phyloP scores from a whole-genome alignment of 2,888 invertebrate species.

The Nomada goodeniana region DNA sequence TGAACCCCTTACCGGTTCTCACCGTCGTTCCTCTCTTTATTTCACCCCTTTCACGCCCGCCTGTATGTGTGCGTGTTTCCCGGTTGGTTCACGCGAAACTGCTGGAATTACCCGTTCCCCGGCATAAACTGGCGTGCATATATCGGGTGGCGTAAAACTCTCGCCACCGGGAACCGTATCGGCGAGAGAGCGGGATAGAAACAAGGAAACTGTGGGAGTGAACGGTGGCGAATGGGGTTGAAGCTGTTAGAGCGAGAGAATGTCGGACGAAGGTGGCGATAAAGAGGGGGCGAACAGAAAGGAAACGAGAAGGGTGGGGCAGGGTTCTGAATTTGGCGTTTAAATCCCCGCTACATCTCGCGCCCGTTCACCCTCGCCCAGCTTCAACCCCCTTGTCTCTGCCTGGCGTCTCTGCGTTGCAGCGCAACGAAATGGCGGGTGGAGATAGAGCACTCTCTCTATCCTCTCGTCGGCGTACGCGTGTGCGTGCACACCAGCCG shows the following conservation, averaged over 20 bases:
- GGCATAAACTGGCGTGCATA: slow-evolving; percentile 75
- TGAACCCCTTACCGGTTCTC: neutral
- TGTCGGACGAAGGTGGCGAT: slow-evolving; percentile 33
- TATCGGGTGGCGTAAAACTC: slow-evolving; percentile 80
- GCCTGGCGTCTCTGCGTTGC: slow-evolving; percentile 23
- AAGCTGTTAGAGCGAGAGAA: neutral
- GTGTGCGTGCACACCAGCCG: slow-evolving; percentile 14
- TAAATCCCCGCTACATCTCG: slow-evolving; percentile 66
- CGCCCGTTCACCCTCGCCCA: slow-evolving; percentile 1
- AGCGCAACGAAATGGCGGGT: slow-evolving; percentile 69
- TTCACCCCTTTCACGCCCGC: neutral
- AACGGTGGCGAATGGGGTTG: slow-evolving; percentile 8
- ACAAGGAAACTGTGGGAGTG: slow-evolving; percentile 23
- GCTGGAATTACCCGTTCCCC: slow-evolving; percentile 74
- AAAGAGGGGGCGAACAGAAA: slow-evolving; percentile 26
- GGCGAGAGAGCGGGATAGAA: slow-evolving; percentile 8
- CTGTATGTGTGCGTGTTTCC: slow-evolving; percentile 13
- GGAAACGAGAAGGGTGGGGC: slow-evolving; percentile 48
- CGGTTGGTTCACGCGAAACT: slow-evolving; percentile 72
- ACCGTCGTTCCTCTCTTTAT: neutral
- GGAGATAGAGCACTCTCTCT: slow-evolving; percentile 46
- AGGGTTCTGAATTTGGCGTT: slow-evolving; percentile 75
- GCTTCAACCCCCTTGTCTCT: slow-evolving; percentile 16
- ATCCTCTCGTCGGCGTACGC: neutral
- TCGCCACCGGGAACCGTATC: slow-evolving; percentile 1